phyloP scores from a whole-genome alignment of 2,888 invertebrate species.

The Hipparchia sbordonii region DNA sequence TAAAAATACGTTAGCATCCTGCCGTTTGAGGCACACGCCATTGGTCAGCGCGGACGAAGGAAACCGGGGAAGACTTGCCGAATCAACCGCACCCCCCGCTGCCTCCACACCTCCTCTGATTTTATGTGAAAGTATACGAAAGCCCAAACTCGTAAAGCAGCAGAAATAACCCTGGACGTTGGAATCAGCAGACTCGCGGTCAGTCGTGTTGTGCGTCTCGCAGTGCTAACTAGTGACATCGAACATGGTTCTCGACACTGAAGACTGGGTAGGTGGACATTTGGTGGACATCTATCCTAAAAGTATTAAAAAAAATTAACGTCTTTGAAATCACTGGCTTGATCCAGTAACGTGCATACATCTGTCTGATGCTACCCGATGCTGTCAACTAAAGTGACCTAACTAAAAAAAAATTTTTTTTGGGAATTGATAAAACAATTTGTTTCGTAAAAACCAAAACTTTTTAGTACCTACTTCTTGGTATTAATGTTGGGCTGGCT shows the following conservation, averaged over 20 bases:
- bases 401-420: not conserved
- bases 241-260: conserved; percentile 80
- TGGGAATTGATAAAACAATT: too few relatives aligned
- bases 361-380: not conserved
- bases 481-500: too few relatives aligned
- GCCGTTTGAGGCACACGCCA: conserved; percentile 78
- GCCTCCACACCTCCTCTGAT: conserved; percentile 52
- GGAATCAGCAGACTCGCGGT: conserved; percentile 69
- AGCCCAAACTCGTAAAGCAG: conserved; percentile 69
- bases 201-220: conserved; percentile 83
- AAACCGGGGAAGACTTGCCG: conserved; percentile 67
- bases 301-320: conserved; percentile 5
- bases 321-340: not conserved
- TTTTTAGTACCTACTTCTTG: too few relatives aligned
- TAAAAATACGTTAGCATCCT: conserved; percentile 81
- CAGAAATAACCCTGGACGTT: conserved; percentile 82
- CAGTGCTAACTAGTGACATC: conserved; percentile 80
- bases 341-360: not conserved
- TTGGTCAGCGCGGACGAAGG: conserved; percentile 74
- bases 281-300: conserved; percentile 17
- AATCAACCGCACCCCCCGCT: conserved; percentile 52
- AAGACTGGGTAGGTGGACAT: conserved; percentile 76
- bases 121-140: conserved; percentile 74
- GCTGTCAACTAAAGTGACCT: not conserved
- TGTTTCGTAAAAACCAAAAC: too few relatives aligned